Evolutionary conservation across 2,888 invertebrate species (phyloP).

Genomic region (Mycogona germanica): DNA sequence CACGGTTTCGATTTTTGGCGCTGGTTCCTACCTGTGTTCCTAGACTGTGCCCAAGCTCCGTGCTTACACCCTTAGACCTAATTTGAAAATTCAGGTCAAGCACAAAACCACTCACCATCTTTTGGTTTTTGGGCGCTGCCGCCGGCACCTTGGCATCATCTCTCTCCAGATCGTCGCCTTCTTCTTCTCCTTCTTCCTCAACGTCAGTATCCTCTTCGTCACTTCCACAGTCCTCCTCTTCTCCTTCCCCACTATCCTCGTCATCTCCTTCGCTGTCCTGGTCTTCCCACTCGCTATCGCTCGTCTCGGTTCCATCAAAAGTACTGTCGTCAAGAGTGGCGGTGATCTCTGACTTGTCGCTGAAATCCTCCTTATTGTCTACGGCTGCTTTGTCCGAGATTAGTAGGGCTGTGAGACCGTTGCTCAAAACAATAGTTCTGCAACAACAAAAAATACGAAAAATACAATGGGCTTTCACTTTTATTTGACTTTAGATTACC

Average conservation of each 20-base stretch:
- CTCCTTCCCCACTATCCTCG: constrained; percentile 1
- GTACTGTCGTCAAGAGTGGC: background rate
- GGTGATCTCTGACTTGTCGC: no score
- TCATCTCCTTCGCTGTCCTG: constrained; percentile 7
- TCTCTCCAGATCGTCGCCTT: background rate
- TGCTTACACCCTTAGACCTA: no score
- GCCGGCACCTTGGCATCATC: background rate
- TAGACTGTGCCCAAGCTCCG: no score
- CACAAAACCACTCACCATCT: constrained; percentile 8
- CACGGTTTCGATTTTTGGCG: no score
- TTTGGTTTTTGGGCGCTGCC: constrained; percentile 10
- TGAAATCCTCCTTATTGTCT: no score
- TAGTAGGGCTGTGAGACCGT: constrained; percentile 19
- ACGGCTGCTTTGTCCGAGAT: constrained; percentile 11
- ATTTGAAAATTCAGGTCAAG: no score
- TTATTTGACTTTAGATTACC: background rate
- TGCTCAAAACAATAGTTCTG: constrained; percentile 17
- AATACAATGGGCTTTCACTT: background rate
- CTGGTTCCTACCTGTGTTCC: no score
- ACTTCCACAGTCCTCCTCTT: constrained; percentile 1
- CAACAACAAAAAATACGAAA: background rate
- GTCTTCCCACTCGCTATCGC: constrained; percentile 7
- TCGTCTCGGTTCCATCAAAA: background rate
- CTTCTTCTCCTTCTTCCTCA: constrained; percentile 12
- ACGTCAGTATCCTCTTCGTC: background rate